phyloP scores from a whole-genome alignment of 2,888 invertebrate genomes.

The Trissonchulus latispiculum region DNA sequence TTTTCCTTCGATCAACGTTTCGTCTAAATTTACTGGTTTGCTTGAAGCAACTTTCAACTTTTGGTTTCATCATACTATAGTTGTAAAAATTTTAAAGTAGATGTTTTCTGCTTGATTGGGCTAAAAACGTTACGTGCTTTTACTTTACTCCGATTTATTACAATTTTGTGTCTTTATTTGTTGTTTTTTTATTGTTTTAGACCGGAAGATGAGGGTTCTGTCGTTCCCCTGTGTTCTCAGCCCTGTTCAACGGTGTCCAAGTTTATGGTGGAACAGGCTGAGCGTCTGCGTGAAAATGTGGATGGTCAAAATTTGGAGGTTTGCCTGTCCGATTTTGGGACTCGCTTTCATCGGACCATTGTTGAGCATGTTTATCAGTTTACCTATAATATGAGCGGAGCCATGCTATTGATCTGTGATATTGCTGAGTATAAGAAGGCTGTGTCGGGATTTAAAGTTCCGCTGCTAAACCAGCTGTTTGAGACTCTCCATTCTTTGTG shows the following conservation, averaged over 20 bases:
- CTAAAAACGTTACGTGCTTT: too few species aligned
- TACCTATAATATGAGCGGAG: conserved; percentile 89
- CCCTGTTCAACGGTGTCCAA: conserved; percentile 41
- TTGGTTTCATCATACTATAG: too few species aligned
- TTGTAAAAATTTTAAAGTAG: too few species aligned
- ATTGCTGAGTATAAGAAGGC: conserved; percentile 90
- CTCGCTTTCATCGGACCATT: conserved; percentile 80
- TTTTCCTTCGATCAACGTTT: too few species aligned
- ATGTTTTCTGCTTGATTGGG: too few species aligned
- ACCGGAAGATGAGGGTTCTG: conserved; percentile 48
- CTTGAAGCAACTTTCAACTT: too few species aligned
- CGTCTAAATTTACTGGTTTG: too few species aligned
- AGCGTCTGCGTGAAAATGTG: conserved; percentile 65
- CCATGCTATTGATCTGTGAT: conserved; percentile 95
- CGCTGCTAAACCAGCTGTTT: conserved; percentile 74
- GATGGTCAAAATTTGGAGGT: conserved; percentile 85
- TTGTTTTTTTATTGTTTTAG: too few species aligned
- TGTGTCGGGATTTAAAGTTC: conserved; percentile 55
- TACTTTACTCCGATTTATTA: too few species aligned
- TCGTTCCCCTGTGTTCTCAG: conserved; percentile 23
- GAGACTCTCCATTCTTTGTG: conserved; percentile 89
- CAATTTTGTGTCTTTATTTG: too few species aligned
- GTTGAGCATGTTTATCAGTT: conserved; percentile 88
- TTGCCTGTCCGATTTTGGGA: conserved; percentile 75
- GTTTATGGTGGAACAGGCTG: conserved; percentile 53